Conservation (phyloP, 2,113 vertebrate genomes). For the Platichthys flesus region DNA sequence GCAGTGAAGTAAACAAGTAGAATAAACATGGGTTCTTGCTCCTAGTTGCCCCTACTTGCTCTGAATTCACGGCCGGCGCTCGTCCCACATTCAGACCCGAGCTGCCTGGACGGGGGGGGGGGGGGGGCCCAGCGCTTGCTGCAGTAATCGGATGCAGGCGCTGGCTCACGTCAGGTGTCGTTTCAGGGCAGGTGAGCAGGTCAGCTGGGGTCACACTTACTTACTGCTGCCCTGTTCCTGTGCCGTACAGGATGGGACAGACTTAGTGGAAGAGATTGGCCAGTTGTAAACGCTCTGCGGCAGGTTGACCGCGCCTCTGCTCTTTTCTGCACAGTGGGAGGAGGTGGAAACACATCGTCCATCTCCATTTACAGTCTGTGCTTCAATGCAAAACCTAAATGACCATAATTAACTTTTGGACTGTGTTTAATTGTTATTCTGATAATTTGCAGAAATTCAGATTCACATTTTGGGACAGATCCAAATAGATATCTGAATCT, state of each 20-base stretch:
- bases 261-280: conserved; percentile 17
- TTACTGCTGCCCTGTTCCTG: not conserved
- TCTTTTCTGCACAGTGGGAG: not conserved
- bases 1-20: no score
- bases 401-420: no score
- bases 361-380: no score
- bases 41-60: no score
- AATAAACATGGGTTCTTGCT: no score
- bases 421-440: no score
- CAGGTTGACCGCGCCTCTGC: not conserved
- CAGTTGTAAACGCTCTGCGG: conserved; percentile 2
- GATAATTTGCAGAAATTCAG: no score
- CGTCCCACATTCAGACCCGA: no score
- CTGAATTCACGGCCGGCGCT: not conserved
- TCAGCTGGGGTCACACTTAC: conserved; percentile 3
- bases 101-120: not conserved
- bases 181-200: conserved; percentile 17
- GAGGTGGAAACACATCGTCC: no score
- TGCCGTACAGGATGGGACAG: conserved; percentile 6
- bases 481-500: no score
- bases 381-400: no score
- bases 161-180: not conserved
- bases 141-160: conserved; percentile 26
- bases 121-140: not conserved
- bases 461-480: no score